Conservation (phyloP, 2,113 vertebrate genomes). For the Ia io region DNA sequence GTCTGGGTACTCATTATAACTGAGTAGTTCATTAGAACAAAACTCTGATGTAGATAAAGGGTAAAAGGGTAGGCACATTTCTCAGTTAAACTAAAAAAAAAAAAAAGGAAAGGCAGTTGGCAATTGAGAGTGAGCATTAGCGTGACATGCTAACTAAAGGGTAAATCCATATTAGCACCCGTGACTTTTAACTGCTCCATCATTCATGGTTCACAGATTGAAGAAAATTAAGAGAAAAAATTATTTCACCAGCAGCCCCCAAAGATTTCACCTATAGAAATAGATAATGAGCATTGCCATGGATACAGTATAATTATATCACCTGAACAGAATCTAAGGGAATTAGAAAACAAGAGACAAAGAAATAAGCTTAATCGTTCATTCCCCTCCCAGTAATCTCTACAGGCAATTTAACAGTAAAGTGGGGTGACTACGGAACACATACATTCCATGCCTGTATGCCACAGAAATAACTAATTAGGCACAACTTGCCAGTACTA, state of each 20-base stretch:
- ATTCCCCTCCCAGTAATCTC: constrained; percentile 41
- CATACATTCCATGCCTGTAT: constrained; percentile 65
- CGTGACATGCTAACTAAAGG: not conserved
- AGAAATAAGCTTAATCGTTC: constrained; percentile 70
- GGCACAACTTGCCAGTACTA: constrained; percentile 39
- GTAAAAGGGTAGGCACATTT: not conserved
- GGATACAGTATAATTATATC: constrained; percentile 62
- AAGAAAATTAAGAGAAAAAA: constrained; percentile 33
- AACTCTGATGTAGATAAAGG: not conserved
- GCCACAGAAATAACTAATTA: constrained; percentile 70
- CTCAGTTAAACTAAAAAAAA: not conserved
- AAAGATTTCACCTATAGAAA: constrained; percentile 50
- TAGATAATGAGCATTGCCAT: constrained; percentile 54
- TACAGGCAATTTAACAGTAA: constrained; percentile 62
- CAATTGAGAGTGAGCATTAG: not conserved
- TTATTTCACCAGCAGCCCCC: not conserved
- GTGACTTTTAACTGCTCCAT: not conserved
- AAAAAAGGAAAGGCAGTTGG: not conserved
- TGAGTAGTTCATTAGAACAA: not conserved
- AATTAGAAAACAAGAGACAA: constrained; percentile 62
- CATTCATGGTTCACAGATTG: not conserved
- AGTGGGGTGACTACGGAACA: constrained; percentile 60
- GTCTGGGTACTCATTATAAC: not conserved
- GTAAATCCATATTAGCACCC: constrained; percentile 1
- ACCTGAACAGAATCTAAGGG: constrained; percentile 66